phyloP scores from a whole-genome alignment of 2,797 vertebrate genomes.

The Rhabdomys pumilio region DNA sequence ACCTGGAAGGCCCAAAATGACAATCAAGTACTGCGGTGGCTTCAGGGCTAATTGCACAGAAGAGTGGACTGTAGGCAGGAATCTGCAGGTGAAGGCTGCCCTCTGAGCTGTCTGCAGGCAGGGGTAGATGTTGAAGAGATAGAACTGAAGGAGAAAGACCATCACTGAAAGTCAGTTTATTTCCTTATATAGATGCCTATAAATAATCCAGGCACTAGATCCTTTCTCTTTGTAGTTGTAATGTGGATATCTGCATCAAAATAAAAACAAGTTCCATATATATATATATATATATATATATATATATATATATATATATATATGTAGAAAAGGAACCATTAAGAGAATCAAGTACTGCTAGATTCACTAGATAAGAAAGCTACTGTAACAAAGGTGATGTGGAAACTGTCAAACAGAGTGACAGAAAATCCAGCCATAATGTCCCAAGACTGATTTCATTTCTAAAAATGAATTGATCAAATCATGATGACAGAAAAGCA shows the following conservation, averaged over 20 bases:
- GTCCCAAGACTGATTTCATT: neutral
- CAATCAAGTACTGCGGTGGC: fast-evolving
- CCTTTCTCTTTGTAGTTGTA: neutral
- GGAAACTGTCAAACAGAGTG: neutral
- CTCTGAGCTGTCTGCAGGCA: neutral
- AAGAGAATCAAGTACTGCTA: neutral
- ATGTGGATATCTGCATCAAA: constrained; percentile 6
- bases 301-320: neutral
- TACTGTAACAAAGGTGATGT: neutral
- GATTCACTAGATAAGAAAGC: neutral
- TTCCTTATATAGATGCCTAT: neutral
- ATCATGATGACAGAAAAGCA: neutral
- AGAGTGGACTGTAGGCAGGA: neutral
- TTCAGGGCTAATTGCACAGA: neutral
- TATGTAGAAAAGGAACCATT: neutral
- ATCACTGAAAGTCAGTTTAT: fast-evolving
- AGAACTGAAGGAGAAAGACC: neutral
- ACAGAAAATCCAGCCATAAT: neutral
- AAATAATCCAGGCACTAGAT: neutral
- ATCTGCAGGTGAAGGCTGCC: neutral
- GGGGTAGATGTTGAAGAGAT: neutral
- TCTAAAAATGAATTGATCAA: neutral
- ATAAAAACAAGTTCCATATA: neutral
- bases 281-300: neutral
- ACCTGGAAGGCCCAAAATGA: neutral